Conservation (phyloP, 2,797 vertebrate genomes). For the Spinibarbus caldwelli region DNA sequence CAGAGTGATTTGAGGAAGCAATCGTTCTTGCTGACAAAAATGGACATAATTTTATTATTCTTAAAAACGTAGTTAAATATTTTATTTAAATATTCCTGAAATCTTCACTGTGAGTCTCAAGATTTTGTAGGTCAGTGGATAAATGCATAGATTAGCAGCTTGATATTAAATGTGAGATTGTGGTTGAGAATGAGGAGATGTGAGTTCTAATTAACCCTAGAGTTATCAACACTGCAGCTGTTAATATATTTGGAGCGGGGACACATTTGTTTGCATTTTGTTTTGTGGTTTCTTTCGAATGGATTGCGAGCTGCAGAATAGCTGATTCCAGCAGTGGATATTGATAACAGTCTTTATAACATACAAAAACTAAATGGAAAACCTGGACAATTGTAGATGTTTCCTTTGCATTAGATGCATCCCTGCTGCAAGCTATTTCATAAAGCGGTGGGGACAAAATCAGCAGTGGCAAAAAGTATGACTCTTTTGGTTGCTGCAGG, state of each 20-base stretch:
- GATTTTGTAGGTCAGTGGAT: neutral
- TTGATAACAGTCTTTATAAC: neutral
- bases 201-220: neutral
- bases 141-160: neutral
- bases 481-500: neutral
- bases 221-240: neutral
- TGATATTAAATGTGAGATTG: neutral
- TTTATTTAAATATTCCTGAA: neutral
- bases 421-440: slow-evolving; percentile 7
- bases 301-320: neutral
- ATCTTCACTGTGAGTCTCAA: neutral
- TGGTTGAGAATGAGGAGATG: neutral
- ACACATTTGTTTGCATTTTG: slow-evolving; percentile 1
- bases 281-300: neutral
- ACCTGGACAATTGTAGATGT: neutral
- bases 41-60: neutral
- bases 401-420: neutral
- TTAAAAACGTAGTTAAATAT: neutral
- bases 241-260: neutral
- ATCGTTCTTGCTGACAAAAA: neutral
- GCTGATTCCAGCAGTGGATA: neutral
- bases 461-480: neutral
- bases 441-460: neutral
- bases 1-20: neutral
- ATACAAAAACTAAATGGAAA: neutral